Evolutionary conservation across 2,888 invertebrate genomes (phyloP), one percentile per base, ranked within the genome.

Genomic region (Standfussiana lucernea): DNA sequence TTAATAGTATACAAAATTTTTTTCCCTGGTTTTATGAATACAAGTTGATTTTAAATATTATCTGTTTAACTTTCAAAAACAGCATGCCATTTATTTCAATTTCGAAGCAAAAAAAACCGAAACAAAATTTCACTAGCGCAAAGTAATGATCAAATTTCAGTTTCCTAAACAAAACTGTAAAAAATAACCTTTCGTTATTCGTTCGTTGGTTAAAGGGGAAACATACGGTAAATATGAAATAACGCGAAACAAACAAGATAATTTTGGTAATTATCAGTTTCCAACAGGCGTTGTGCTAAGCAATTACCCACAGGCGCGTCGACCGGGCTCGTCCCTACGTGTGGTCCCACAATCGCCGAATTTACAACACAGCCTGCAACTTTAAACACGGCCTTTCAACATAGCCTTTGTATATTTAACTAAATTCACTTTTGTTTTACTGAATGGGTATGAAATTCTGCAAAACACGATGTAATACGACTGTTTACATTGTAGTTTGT

Each of bases 231-330:
- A 53, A 69, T 65, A 56, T 72, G 11, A 66, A 70, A 86, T 66
- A 78, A 79, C 66, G 68, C 74, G 75, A 70, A n/a, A 75, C 83
- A 84, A 82, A 80, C 83, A 78, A 83, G 81, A 87, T 85, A 87
- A 89, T 89, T 89, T 86, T 86, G 86, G 86, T 90, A 88, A 91
- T 89, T 89, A 89, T 87, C 90, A 89, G 89, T 90, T 90, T 88
- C 85, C 83, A 89, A 86, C 90, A 87, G 79, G 86, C 84, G 86
- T 84, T 84, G 82, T 86, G 84, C 87, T 86, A 86, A 87, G 88
- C 91, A 89, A 90, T 92, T 89, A 89, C 81, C 87, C 87, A 86
- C 91, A 91, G 91, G 88, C 90, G 90, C 75, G 83, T 70, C 72
- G 47, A 32, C 32, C 61, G n/a, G 50, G 50, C 18, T 6, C 70